Base-by-base conservation (phyloP, 1,140 invertebrate genomes). In the Ephestia elutella region DNA sequence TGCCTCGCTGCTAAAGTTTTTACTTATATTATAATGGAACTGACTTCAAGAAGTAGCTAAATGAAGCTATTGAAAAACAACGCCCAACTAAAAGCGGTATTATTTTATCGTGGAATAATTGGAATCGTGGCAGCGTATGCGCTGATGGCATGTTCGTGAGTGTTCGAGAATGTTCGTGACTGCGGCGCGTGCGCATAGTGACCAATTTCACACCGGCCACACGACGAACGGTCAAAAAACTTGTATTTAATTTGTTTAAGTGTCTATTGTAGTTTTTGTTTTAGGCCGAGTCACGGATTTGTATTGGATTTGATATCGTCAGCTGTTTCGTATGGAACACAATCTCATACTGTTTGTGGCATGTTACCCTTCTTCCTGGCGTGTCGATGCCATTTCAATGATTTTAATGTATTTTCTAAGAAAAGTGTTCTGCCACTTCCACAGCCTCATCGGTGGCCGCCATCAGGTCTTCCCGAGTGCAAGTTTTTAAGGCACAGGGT, bases 131-230 rank as follows among this genome's bases (percentile, higher is more conserved):
- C n/a, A n/a, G n/a, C 50, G 50, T 53, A 25, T 53, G 19, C 50
- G 5, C 19, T 53, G 50, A 53, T 44, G 38, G 38, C 38, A 44
- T 4, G 38, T 44, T 15, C 50, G 50, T 53, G 50, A 44, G 18
- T 53, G 30, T 35, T 62, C 50, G 50, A 25, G 50, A 15, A 4
- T 53, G 30, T 35, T 62, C 63, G 58, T 62, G 59, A 65, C 57
- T 56, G 32, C 53, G 54, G 53, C 58, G 63, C 59, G 59, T 59
- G 59, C 56, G 59, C 60, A 9, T 18, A 28, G 59, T 57, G 56
- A 60, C 63, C 64, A 60, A 59, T 35, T 53, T 53, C 50, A 53
- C 50, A 53, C 50, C 50, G 19, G 7, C 50, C 20, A 25, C 50
- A 53, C 21, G 50, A 25, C 50, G 20, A 44, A 17, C 38, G 38